Base-by-base conservation (phyloP, 2,113 vertebrate genomes). In the Mormyrus iriodes region DNA sequence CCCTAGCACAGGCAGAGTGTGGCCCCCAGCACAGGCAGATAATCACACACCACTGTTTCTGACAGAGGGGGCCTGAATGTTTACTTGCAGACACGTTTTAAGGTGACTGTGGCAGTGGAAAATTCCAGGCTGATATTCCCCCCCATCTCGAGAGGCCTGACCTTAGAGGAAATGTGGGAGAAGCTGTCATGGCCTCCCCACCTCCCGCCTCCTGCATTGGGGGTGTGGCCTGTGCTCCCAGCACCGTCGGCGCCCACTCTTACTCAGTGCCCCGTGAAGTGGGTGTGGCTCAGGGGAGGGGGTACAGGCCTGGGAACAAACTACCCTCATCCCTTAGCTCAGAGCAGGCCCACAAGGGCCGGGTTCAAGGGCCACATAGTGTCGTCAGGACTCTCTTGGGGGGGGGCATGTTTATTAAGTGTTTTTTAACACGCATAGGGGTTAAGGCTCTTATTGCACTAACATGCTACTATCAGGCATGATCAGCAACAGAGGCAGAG, bases 131-230 rank as follows among this genome's bases (percentile, higher is more conserved):
- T 98, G 97, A 97, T 98, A 97, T 94, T 96, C 94, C 85, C 95
- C 93, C 95, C 94, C 95, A 96, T 96, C 96, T 96, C 95, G 96
- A 97, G 96, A 97, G 96, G 96, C 96, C 96, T 99, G 97, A 99
- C 98, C 98, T 99, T 99, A 99, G 96, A 96, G 97, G 95, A 96
- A 97, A 97, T 97, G 97, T 98, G 96, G 96, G 97, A 97, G 96
- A 96, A 97, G 96, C 96, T 95, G 95, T 95, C 95, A 94, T 93
- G 93, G 96, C 85, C 88, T 91, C 91, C 91, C 88, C 27, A 27
- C n/a, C n/a, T 12, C 27, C 9, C 92, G 92, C 92, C 91, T 65
- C 91, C 91, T 90, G 94, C 95, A 95, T 95, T 92, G 91, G 89
- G 97, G 97, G 97, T 97, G 95, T 95, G 93, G 96, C 96, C 95